Evolutionary conservation across 1,140 invertebrate genomes (phyloP), one percentile per base, ranked within the genome.

Genomic region (Camponotus pennsylvanicus): DNA sequence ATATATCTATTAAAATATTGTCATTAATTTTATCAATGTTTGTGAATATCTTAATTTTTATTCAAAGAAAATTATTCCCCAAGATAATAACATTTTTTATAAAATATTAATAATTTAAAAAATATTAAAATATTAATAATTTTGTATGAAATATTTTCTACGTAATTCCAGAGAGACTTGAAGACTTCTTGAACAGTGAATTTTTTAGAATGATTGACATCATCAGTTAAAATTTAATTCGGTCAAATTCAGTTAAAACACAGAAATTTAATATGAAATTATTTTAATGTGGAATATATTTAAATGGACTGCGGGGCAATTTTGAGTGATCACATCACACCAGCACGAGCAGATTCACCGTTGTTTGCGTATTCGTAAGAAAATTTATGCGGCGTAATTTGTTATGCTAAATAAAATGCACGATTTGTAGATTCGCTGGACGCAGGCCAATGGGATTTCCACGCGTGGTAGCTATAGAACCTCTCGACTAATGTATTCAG

Each of bases 371-470:
- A 83, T 83, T 49, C 37, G 79, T 73, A 59, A 27, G 69, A 55
- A 75, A 83, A 83, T 83, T 83, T 83, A 75, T 83, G 69, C 55
- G 79, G n/a, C 21, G 55, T 83, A 61, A 83, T 83, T 83, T 83
- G 57, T 83, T 83, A 83, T 75, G 79, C 79, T 83, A 83, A 83
- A 73, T 83, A 83, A 83, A 83, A 83, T 49, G 67, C 57, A 42
- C 55, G 52, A 71, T 82, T 82, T 82, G 69, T 49, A 40, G 55
- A 83, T 75, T 75, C 27, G 55, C 57, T 75, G 79, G 79, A 75
- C 27, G 57, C 40, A 21, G 69, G 57, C 79, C 69, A 75, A 73
- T 83, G 42, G 79, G 70, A 82, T 59, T 42, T 75, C 32, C 3
- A 71, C 45, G 27, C 45, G 8, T 9, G 13, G 52, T 18, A 45